These are phyloP conservation scores for Sebastes fasciatus DNA, from an alignment of 2,113 vertebrate species.

Conservation along the genomic window DNA sequence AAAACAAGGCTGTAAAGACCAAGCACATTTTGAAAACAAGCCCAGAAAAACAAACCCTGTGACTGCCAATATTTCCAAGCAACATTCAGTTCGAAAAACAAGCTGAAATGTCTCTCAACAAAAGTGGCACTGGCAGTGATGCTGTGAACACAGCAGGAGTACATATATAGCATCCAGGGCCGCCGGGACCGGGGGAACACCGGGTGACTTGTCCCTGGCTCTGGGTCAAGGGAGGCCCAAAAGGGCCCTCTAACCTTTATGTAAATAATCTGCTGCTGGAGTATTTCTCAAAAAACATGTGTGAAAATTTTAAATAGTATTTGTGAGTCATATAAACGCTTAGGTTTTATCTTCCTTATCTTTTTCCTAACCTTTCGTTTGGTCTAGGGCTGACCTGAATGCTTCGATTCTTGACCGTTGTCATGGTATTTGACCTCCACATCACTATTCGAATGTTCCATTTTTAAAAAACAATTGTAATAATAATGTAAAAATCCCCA, in stretches of 20 bases:
- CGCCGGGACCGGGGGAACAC: not conserved
- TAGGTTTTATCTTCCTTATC: too few relatives aligned
- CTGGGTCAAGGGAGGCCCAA: not conserved
- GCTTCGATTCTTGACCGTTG: too few relatives aligned
- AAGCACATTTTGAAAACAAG: conserved; percentile 63
- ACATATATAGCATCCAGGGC: conserved; percentile 4
- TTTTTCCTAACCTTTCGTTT: too few relatives aligned
- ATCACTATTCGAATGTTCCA: too few relatives aligned
- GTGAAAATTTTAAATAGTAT: not conserved
- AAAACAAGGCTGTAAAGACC: conserved; percentile 59
- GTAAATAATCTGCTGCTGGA: not conserved
- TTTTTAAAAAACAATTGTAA: too few relatives aligned
- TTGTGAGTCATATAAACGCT: not conserved
- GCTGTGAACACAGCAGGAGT: conserved; percentile 39
- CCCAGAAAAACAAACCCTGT: conserved; percentile 55
- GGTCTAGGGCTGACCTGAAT: too few relatives aligned
- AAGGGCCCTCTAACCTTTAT: too few relatives aligned
- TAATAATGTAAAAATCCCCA: too few relatives aligned
- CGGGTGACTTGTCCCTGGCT: not conserved
- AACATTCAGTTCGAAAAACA: conserved; percentile 38
- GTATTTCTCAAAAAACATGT: not conserved
- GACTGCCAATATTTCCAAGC: conserved; percentile 55
- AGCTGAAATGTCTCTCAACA: conserved; percentile 42
- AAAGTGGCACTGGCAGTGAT: conserved; percentile 23
- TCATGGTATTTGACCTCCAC: too few relatives aligned